Evolutionary conservation across 1,140 invertebrate genomes (phyloP).

Genomic region (Archivesica marissinica): DNA sequence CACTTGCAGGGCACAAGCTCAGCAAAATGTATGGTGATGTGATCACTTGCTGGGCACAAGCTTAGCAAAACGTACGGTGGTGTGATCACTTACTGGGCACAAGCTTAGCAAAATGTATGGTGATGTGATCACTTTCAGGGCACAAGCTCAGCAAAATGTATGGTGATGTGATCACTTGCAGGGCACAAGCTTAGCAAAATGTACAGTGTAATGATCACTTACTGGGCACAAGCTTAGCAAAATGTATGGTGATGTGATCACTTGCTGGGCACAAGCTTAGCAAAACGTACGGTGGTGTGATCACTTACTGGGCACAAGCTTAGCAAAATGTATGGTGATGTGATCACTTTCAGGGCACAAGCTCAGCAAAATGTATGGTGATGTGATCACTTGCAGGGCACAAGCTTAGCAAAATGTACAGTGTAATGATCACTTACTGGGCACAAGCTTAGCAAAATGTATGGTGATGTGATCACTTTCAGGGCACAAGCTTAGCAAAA

Average conservation of each 20-base stretch:
- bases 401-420: constrained; percentile 51
- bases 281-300: constrained; percentile 51
- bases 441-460: constrained; percentile 51
- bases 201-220: constrained; percentile 16
- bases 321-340: constrained; percentile 55
- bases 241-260: constrained; percentile 50
- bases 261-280: constrained; percentile 50
- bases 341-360: constrained; percentile 51
- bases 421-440: constrained; percentile 33
- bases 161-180: constrained; percentile 6
- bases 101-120: constrained; percentile 52
- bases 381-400: constrained; percentile 29
- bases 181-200: constrained; percentile 55
- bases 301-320: constrained; percentile 51
- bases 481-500: constrained; percentile 55
- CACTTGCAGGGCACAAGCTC: constrained; percentile 49
- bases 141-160: constrained; percentile 51
- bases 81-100: constrained; percentile 50
- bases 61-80: constrained; percentile 54
- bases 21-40: constrained; percentile 55
- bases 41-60: constrained; percentile 43
- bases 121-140: constrained; percentile 53
- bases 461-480: constrained; percentile 52
- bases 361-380: constrained; percentile 42
- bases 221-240: constrained; percentile 57